These are phyloP conservation scores for Ctenopoma multispine DNA, from an alignment of 2,797 vertebrate genomes.

Conservation along the genomic window DNA sequence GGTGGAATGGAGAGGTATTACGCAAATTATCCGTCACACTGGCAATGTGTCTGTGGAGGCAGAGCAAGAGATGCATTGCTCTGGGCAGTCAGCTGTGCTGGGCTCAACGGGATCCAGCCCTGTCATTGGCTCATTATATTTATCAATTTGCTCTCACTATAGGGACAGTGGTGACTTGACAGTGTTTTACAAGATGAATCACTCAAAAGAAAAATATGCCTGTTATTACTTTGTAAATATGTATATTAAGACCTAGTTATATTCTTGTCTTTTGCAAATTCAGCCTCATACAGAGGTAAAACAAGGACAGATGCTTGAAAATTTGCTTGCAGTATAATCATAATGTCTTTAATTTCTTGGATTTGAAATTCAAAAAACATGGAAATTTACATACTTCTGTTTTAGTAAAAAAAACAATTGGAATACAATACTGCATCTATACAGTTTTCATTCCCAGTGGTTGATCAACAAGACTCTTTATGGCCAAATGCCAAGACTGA, in stretches of 20 bases:
- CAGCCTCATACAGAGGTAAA: conserved; percentile 11
- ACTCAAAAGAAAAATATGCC: conserved; percentile 37
- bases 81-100: conserved; percentile 64
- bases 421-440: no score
- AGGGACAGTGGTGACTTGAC: conserved; percentile 39
- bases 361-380: no score
- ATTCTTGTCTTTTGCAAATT: conserved; percentile 7
- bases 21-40: conserved; percentile 67
- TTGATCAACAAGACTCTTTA: no score
- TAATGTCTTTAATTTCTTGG: no score
- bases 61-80: conserved; percentile 53
- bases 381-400: no score
- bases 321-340: no score
- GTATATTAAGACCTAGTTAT: conserved; percentile 17
- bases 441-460: no score
- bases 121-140: conserved; percentile 71
- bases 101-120: conserved; percentile 44
- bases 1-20: conserved; percentile 57
- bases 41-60: conserved; percentile 48
- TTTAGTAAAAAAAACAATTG: no score
- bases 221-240: conserved; percentile 45
- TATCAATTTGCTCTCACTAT: conserved; percentile 60
- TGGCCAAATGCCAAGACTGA: no score
- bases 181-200: conserved; percentile 46
- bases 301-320: conserved; percentile 3